phyloP scores from a whole-genome alignment of 2,888 invertebrate genomes.

The Zonitis immaculata region DNA sequence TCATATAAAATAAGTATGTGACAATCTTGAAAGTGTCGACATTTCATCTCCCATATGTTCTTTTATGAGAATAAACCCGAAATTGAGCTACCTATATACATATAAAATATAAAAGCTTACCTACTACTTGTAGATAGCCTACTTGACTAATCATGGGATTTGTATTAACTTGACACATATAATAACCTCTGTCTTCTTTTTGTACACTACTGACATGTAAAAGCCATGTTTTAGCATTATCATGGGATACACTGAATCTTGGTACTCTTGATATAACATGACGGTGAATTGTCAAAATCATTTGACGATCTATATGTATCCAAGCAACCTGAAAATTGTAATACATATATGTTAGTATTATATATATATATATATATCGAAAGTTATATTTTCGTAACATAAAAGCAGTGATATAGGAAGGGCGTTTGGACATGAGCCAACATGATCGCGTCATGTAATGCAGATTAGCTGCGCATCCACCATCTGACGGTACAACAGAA shows the following conservation, averaged over 20 bases:
- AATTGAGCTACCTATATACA: too few relatives aligned
- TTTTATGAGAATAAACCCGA: too few relatives aligned
- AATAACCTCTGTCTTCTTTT: constrained; percentile 85
- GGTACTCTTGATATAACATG: constrained; percentile 88
- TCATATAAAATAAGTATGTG: not conserved
- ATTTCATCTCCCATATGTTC: not conserved
- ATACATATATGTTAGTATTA: constrained; percentile 20
- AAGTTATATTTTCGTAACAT: constrained; percentile 25
- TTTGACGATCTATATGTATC: constrained; percentile 92
- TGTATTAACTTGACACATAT: constrained; percentile 87
- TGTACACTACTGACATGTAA: constrained; percentile 88
- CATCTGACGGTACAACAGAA: constrained; percentile 29
- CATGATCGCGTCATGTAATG: constrained; percentile 37
- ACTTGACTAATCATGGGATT: constrained; percentile 95
- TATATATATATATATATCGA: constrained; percentile 19
- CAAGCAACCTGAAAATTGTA: constrained; percentile 72
- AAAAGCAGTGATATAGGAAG: constrained; percentile 15
- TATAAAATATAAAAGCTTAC: constrained; percentile 53
- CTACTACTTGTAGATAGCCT: constrained; percentile 88
- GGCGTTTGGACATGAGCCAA: constrained; percentile 35
- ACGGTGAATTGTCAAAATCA: constrained; percentile 88
- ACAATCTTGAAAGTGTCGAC: not conserved
- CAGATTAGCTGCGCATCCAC: constrained; percentile 37
- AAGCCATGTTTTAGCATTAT: constrained; percentile 89
- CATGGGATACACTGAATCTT: constrained; percentile 86